Conservation (phyloP, 2,888 invertebrate species). For the Zhuqinia jingwanae region DNA sequence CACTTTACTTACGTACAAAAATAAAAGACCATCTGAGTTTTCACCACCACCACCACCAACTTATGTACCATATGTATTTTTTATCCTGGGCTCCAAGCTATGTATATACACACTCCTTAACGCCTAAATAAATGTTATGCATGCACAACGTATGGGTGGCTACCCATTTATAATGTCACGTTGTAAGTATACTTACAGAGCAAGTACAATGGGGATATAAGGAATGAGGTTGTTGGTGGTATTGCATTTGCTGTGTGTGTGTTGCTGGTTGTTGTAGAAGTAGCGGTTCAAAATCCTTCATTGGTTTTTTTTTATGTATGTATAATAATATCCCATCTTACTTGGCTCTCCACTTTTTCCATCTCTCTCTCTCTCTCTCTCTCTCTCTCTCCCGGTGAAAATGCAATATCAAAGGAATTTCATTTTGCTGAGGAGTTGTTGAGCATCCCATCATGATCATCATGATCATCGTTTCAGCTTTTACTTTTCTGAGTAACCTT, state of each 20-base stretch:
- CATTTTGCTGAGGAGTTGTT: slow-evolving; percentile 79
- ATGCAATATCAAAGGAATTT: slow-evolving; percentile 80
- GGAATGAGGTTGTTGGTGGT: slow-evolving; percentile 37
- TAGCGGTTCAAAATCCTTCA: slow-evolving; percentile 67
- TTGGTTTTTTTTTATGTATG: slow-evolving; percentile 68
- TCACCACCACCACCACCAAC: neutral
- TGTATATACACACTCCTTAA: too few relatives aligned
- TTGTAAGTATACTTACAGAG: too few relatives aligned
- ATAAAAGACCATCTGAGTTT: too few relatives aligned
- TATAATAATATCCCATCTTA: too few relatives aligned
- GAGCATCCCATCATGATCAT: slow-evolving; percentile 75
- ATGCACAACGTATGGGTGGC: too few relatives aligned
- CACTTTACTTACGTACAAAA: too few relatives aligned
- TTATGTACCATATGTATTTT: too few relatives aligned
- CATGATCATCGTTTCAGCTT: too few relatives aligned
- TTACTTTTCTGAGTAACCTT: slow-evolving; percentile 72
- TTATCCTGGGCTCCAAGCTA: neutral
- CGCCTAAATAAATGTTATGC: slow-evolving; percentile 38
- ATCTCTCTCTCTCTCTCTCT: slow-evolving; percentile 68
- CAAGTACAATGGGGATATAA: slow-evolving; percentile 1
- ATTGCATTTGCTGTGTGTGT: slow-evolving; percentile 48
- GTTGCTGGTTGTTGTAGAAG: too few relatives aligned
- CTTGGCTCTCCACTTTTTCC: too few relatives aligned
- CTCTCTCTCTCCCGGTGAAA: slow-evolving; percentile 74
- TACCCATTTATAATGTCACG: too few relatives aligned